Conservation (phyloP, 2,113 vertebrate genomes). For the Anoura caudifer region DNA sequence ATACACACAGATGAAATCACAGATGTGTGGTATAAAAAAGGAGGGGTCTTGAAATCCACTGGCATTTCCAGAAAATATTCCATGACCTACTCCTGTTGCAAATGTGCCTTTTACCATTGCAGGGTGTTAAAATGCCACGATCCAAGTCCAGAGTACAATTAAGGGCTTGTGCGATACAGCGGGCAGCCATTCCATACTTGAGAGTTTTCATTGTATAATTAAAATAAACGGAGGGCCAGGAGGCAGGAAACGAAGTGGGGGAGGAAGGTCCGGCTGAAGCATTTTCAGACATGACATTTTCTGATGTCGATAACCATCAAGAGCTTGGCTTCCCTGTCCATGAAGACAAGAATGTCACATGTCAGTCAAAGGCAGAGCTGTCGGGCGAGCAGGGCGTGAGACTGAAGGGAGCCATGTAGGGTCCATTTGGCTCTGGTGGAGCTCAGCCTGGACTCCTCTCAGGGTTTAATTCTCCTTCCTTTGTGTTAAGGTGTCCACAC, state of each 20-base stretch:
- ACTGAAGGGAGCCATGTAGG: constrained; percentile 64
- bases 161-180: constrained; percentile 70
- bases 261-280: constrained; percentile 75
- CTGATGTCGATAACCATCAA: constrained; percentile 94
- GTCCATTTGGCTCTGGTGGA: constrained; percentile 48
- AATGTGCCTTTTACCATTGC: constrained; percentile 80
- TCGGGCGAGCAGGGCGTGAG: constrained; percentile 71
- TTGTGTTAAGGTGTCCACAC: constrained; percentile 54
- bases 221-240: constrained; percentile 75
- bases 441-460: not conserved
- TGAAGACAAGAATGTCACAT: constrained; percentile 93
- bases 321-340: constrained; percentile 87
- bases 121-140: constrained; percentile 78
- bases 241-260: constrained; percentile 54
- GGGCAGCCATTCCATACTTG: constrained; percentile 65
- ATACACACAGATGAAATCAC: not conserved
- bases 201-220: constrained; percentile 77
- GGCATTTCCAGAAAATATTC: constrained; percentile 66
- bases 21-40: constrained; percentile 2
- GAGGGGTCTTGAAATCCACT: constrained; percentile 8
- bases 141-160: constrained; percentile 75
- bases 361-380: constrained; percentile 86
- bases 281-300: constrained; percentile 92
- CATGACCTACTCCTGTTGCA: constrained; percentile 72
- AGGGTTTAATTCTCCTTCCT: constrained; percentile 42